phyloP scores from a whole-genome alignment of 2,797 vertebrate species.

The Pristis pectinata region DNA sequence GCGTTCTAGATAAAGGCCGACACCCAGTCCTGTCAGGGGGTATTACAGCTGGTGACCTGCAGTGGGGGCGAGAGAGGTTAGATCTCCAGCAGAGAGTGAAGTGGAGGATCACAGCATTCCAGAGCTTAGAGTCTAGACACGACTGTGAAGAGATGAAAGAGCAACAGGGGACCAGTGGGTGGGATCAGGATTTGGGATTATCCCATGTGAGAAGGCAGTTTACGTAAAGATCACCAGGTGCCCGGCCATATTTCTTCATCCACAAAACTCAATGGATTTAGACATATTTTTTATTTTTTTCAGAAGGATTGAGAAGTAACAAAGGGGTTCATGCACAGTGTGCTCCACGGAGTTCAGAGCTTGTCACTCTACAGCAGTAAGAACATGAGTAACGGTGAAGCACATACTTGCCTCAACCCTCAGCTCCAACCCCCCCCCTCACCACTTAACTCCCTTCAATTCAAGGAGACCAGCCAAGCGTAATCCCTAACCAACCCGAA shows the following conservation, averaged over 20 bases:
- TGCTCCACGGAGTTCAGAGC: background rate
- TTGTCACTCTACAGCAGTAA: background rate
- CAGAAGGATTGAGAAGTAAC: background rate
- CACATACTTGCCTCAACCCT: background rate
- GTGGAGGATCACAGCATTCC: background rate
- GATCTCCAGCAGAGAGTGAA: too few species aligned
- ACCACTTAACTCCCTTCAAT: background rate
- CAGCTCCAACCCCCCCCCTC: background rate
- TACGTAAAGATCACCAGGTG: background rate
- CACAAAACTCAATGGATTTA: background rate
- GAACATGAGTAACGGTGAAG: background rate
- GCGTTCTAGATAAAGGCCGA: too few species aligned
- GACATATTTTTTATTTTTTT: background rate
- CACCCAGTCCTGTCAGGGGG: too few species aligned
- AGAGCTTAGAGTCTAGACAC: background rate
- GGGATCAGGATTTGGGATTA: background rate
- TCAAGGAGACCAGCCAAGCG: conserved; percentile 4
- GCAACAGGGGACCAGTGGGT: background rate
- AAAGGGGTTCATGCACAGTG: background rate
- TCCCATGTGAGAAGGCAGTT: background rate
- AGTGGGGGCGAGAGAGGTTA: too few species aligned
- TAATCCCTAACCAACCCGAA: background rate
- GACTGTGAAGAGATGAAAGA: background rate
- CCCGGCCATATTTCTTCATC: background rate
- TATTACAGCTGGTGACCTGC: background rate